A percentile compares a stretch with the other conserved stretches of the same genome.
Conservation (phyloP, 1,140 invertebrate species). For the Sipha flava region DNA sequence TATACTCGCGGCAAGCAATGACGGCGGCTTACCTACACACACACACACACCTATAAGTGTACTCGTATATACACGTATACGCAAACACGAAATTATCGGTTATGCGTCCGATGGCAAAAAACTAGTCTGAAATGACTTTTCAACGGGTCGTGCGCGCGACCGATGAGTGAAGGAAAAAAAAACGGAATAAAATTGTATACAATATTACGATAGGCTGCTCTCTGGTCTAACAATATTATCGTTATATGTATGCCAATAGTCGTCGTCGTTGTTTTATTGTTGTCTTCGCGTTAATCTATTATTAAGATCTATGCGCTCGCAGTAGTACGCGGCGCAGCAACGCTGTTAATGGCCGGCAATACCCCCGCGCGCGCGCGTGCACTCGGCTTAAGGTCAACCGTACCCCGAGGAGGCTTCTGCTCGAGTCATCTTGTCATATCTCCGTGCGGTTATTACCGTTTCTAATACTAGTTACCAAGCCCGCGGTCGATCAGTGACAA, state of each 20-base stretch:
- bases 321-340: background rate
- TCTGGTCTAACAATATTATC: background rate
- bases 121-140: background rate
- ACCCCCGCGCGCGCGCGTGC: background rate
- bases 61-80: background rate
- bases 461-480: conserved; percentile 1
- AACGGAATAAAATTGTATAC: background rate
- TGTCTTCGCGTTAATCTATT: background rate
- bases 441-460: background rate
- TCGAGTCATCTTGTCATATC: conserved; percentile 22
- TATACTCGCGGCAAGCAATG: background rate
- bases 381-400: conserved; percentile 2
- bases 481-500: conserved; percentile 30
- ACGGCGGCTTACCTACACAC: background rate
- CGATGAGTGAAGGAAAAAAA: background rate
- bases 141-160: background rate
- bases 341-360: background rate
- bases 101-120: background rate
- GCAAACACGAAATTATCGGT: background rate
- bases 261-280: background rate
- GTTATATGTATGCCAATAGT: background rate
- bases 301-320: background rate
- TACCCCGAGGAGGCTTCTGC: conserved; percentile 18
- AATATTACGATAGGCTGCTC: background rate
- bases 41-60: too few species aligned